Conservation (phyloP, 2,888 invertebrate species). For the Meiosimyza decipiens region DNA sequence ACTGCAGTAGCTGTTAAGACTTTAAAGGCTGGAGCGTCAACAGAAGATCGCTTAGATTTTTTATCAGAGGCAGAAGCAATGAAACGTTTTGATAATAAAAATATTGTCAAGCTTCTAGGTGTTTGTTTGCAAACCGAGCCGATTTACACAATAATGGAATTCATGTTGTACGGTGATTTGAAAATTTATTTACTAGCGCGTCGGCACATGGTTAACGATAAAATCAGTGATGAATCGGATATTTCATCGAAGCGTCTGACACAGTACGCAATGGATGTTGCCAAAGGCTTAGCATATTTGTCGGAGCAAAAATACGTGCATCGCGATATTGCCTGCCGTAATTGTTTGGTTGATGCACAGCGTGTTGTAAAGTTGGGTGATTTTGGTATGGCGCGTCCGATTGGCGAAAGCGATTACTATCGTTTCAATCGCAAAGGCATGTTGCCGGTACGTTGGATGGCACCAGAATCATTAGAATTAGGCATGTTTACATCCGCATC, state of each 20-base stretch:
- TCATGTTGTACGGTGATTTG: constrained; percentile 91
- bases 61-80: constrained; percentile 93
- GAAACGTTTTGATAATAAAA: constrained; percentile 92
- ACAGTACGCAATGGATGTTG: constrained; percentile 88
- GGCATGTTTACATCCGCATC: constrained; percentile 88
- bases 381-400: constrained; percentile 92
- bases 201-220: constrained; percentile 80
- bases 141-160: constrained; percentile 92
- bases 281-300: constrained; percentile 85
- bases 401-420: constrained; percentile 90
- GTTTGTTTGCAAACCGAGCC: constrained; percentile 90
- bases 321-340: constrained; percentile 85
- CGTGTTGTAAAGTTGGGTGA: constrained; percentile 82
- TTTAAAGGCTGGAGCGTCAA: constrained; percentile 82
- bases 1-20: constrained; percentile 90
- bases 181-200: constrained; percentile 89
- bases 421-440: constrained; percentile 87
- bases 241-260: constrained; percentile 84
- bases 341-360: constrained; percentile 81
- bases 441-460: constrained; percentile 94
- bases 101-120: constrained; percentile 85
- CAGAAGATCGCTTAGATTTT: constrained; percentile 91
- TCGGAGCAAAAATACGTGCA: constrained; percentile 88
- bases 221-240: constrained; percentile 74
- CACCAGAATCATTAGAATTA: constrained; percentile 85